Evolutionary conservation across 2,888 invertebrate genomes (phyloP), one percentile per base, ranked within the genome.

Genomic region (Tipula confusa): DNA sequence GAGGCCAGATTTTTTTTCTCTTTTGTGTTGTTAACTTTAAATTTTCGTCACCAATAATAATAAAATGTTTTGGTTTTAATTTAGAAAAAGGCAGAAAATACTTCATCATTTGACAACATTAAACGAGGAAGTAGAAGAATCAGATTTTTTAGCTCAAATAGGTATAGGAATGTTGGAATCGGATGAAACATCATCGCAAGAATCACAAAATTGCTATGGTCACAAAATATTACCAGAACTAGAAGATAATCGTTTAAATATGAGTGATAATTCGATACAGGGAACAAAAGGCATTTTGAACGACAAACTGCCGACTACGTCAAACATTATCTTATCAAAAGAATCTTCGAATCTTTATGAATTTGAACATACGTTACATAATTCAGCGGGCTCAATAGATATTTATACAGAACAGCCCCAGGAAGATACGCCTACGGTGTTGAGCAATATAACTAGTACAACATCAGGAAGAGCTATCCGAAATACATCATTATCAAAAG

Each of bases 151-250:
- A 83, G 90, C 91, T 85, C 93, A 93, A 86, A 91, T 92, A 90
- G 93, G 93, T 80, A 91, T 93, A 24, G 91, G 91, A 28, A 91
- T 92, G 89, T 87, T 93, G 82, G 91, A 91, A 83, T 91, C 91
- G 11, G 91, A 91, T 85, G 90, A 91, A 84, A 88, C 88, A 83
- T 88, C 88, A 11, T 89, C 89, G 0, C 89, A 88, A 0, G 48
- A 82, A 33, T 82, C 33, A 82, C 24, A 64, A 7, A 24, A 64
- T 24, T 64, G 24, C 0, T 64, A 24, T 24, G 24, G 7, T 9
- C 64, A 1, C 0, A 64, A 64, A 9, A 64, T 64, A 9, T 64
- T 64, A 24, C 1, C 64, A 24, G 18, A 64, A 0, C 9, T 64
- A 24, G 64, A 64, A 64, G 64, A 11, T 64, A 64, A 64, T 64